Base-by-base conservation (phyloP, 2,888 invertebrate genomes). In the Physocephala rufipes region DNA sequence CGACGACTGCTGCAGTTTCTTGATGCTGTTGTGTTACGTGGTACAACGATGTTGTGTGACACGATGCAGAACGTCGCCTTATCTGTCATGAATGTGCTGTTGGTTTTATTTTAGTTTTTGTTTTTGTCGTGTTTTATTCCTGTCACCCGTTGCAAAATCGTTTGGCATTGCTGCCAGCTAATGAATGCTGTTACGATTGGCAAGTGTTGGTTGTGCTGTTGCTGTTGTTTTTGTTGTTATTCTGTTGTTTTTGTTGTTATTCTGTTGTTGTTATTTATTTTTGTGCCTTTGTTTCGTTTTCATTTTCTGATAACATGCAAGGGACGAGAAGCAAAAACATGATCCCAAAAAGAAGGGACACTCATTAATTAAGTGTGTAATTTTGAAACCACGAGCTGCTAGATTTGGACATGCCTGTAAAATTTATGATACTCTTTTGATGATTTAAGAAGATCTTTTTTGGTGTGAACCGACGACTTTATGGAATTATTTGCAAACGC, bases 291-390 rank as follows among this genome's bases (percentile, higher is more conserved):
- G 49, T 21, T 55, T 55, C 19, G 19, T 21, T 55, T 21, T 21
- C 55, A 24, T 55, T 26, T 5, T 21, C 55, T 55, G 55, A 13
- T 55, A 26, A 12, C 26, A n/a, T 2, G 16, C 5, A 49, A 4
- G 19, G 5, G 21, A 53, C n/a, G n/a, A 49, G 4, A 7, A 53
- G 21, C 13, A 19, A 62, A 2, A 47, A 16, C 24, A 58, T 30
- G 36, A 68, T 61, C 49, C n/a, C n/a, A n/a, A n/a, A n/a, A n/a
- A n/a, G n/a, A 61, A 77, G 75, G 81, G 79, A 80, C 79, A 77
- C 82, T 81, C 82, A 82, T 82, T 82, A 83, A 82, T 82, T 83
- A 82, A 83, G 83, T 83, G 83, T 82, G 81, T 83, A 82, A 82
- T 82, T 77, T 68, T 36, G 13, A 12, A 12, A n/a, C 24, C 30